phyloP scores from a whole-genome alignment of 1,140 invertebrate species.

The Odontomachus brunneus region DNA sequence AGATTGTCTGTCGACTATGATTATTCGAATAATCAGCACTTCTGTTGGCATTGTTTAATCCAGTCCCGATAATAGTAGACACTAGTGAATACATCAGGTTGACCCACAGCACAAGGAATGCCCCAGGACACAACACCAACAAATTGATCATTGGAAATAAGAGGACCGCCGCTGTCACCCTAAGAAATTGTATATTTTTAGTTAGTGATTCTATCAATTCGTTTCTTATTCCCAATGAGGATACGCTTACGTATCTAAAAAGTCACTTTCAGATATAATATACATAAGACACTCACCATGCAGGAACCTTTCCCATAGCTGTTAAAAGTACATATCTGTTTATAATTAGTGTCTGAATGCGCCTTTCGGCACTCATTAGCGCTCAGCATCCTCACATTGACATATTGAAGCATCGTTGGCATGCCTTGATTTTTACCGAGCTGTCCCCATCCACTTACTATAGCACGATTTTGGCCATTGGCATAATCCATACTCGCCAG shows the following conservation, averaged over 20 bases:
- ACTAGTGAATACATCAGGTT: slow-evolving; percentile 88
- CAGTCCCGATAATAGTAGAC: slow-evolving; percentile 84
- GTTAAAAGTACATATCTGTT: too few relatives aligned
- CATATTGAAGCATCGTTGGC: too few relatives aligned
- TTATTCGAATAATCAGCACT: neutral
- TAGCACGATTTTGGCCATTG: neutral
- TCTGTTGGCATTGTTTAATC: slow-evolving; percentile 78
- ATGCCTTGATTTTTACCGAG: neutral
- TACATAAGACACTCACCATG: too few relatives aligned
- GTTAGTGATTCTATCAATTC: too few relatives aligned
- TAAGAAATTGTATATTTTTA: slow-evolving; percentile 52
- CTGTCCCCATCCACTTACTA: slow-evolving; percentile 17
- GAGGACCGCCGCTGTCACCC: slow-evolving; percentile 88
- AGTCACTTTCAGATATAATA: too few relatives aligned
- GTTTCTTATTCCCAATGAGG: too few relatives aligned
- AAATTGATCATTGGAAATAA: slow-evolving; percentile 83
- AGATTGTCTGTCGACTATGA: neutral
- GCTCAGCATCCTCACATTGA: too few relatives aligned
- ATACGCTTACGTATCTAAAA: too few relatives aligned
- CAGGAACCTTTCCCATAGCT: too few relatives aligned
- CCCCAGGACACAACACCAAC: slow-evolving; percentile 89
- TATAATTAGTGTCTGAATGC: too few relatives aligned
- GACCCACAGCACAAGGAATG: slow-evolving; percentile 87
- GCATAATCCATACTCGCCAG: slow-evolving; percentile 7
- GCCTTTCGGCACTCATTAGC: too few relatives aligned